Evolutionary conservation across 1,140 invertebrate species (phyloP), one percentile per base, ranked within the genome.

Genomic region (Scaptomyza graminum): DNA sequence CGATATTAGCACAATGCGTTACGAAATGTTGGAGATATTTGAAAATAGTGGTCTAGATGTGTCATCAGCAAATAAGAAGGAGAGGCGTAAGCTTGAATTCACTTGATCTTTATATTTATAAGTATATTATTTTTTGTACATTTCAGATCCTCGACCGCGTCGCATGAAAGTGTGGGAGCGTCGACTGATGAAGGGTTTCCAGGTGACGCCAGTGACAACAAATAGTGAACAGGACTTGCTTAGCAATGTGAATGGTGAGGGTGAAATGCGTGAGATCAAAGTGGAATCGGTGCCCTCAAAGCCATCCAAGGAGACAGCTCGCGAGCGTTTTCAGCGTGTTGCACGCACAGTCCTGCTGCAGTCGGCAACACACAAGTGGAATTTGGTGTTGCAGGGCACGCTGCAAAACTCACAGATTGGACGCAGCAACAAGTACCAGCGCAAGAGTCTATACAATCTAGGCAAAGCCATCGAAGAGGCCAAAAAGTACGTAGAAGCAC

Each of bases 11-110:
- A 93, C 95, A 0, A 94, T 97, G 92, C 93, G 95, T 74, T 97
- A 95, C 85, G 97, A 98, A 91, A 93, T 98, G 65, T 92, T 98
- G 0, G 96, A 98, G 77, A 95, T 98, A 13, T 94, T 98, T 28
- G 93, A 94, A 54, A 94, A 92, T 85, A 97, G 96, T 76, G 96
- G 96, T 22, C 95, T 97, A 95, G 95, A 96, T 87, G 94, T 96
- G 0, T 94, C 94, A 1, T 94, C 93, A 3, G 94, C 94, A n/a
- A 94, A 95, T 71, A 94, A 93, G 15, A 95, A 95, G 82, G 95
- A 96, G 72, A 95, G 94, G 90, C 93, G 95, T 95, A 82, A 71
- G 71, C 49, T 3, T 3, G 51, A 1, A 11, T 18, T 6, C 2
- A 15, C 6, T 11, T 11, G 3, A 31, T 0, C n/a, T 8, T 8